Evolutionary conservation across 2,797 vertebrate species (phyloP), one percentile per base, ranked within the genome.

Genomic region (Sphenodon punctatus): DNA sequence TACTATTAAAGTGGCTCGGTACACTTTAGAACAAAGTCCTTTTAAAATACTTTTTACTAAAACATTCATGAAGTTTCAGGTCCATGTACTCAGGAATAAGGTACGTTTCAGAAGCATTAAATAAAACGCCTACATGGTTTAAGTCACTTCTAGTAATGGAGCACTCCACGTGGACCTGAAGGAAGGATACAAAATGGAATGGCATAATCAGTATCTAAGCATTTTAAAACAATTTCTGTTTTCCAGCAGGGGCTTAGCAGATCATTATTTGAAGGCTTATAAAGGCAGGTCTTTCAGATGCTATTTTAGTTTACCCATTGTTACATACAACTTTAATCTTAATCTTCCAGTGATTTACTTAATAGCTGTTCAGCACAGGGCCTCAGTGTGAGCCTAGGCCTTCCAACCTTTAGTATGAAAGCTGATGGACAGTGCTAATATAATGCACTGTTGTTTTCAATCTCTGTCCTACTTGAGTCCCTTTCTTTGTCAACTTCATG

Each of bases 21-120:
- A 80, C 73, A 78, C 75, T 75, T n/a, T 48, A 75, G 82, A 83
- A 19, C 66, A 89, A n/a, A 74, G 67, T 84, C 76, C 55, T 78
- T 55, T 22, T 78, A 15, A 70, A 85, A 84, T 74, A 69, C 73
- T 80, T 59, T 14, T 71, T 49, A 55, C 67, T 78, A 41, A 75
- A 68, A 65, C 79, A 68, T 51, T 78, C 36, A 67, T 60, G 53
- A 53, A 27, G 65, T 64, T 84, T 72, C 20, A 49, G 36, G 51
- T 69, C 77, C 48, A 67, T 75, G 80, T 60, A 79, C 59, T 76
- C 43, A 41, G 32, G 19, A 20, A 36, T 61, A 34, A 41, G 66
- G 71, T 86, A 32, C 72, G 71, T 74, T 79, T 73, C 64, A 17
- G 30, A 67, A 55, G 45, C 25, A 8, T 73, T 70, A 80, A 85